Evolutionary conservation across 2,797 vertebrate species (phyloP).

Genomic region (Acanthurus tractus): DNA sequence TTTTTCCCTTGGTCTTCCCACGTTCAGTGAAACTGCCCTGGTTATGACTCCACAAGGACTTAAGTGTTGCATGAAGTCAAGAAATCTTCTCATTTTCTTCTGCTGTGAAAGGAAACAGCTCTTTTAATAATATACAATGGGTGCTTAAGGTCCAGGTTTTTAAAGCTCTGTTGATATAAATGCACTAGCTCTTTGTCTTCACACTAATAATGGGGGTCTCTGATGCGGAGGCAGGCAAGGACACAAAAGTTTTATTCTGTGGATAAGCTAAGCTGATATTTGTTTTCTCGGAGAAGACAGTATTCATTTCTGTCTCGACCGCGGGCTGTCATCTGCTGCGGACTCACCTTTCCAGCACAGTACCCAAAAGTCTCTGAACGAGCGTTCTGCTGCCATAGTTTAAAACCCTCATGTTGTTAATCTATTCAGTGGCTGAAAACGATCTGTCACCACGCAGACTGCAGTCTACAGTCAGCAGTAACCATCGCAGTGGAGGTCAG

Average conservation of each 20-base stretch:
- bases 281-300: slow-evolving; percentile 35
- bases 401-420: slow-evolving; percentile 46
- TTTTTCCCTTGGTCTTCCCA: slow-evolving; percentile 12
- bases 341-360: neutral
- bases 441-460: slow-evolving; percentile 40
- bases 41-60: slow-evolving; percentile 37
- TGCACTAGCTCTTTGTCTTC: slow-evolving; percentile 36
- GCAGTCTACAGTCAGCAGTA: slow-evolving; percentile 49
- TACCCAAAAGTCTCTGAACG: slow-evolving; percentile 18
- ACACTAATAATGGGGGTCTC: slow-evolving; percentile 38
- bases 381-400: slow-evolving; percentile 22
- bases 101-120: slow-evolving; percentile 2
- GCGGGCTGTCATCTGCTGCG: slow-evolving; percentile 28
- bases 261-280: slow-evolving; percentile 52
- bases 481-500: slow-evolving; percentile 60
- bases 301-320: slow-evolving; percentile 49
- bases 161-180: slow-evolving; percentile 37
- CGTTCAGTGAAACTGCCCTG: slow-evolving; percentile 13
- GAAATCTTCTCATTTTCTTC: neutral
- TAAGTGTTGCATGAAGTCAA: neutral
- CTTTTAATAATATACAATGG: slow-evolving; percentile 3
- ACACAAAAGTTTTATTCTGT: slow-evolving; percentile 28
- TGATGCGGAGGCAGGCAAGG: slow-evolving; percentile 41
- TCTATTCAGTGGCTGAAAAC: slow-evolving; percentile 52
- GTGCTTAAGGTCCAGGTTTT: slow-evolving; percentile 28